These are phyloP conservation scores for Pipistrellus nathusii DNA, from an alignment of 2,797 vertebrate species.

Conservation along the genomic window DNA sequence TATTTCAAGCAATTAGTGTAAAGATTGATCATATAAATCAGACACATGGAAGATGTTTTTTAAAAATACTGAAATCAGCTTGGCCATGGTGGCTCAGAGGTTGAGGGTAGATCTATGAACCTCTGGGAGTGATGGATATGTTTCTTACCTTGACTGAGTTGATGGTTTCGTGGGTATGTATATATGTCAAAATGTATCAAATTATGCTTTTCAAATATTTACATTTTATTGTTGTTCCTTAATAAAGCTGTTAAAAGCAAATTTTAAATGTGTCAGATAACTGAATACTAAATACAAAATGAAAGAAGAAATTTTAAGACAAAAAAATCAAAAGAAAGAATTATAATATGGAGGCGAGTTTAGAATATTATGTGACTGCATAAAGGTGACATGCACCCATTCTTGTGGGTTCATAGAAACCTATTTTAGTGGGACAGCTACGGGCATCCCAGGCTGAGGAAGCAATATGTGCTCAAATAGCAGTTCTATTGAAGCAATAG, in stretches of 20 bases:
- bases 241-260: neutral
- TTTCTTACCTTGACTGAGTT: neutral
- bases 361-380: neutral
- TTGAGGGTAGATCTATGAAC: no score
- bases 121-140: neutral
- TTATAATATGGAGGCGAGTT: neutral
- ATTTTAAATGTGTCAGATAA: neutral
- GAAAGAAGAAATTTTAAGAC: neutral
- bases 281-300: constrained; percentile 11
- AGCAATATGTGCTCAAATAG: neutral
- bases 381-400: neutral
- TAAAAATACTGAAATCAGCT: neutral
- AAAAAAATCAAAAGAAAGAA: neutral
- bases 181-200: neutral
- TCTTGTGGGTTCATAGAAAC: neutral
- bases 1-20: neutral
- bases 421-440: neutral
- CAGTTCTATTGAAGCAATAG: constrained; percentile 23
- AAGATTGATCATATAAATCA: neutral
- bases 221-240: neutral
- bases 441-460: neutral
- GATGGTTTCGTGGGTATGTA: neutral
- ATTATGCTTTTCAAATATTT: neutral
- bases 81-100: no score
- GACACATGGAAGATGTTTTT: neutral